phyloP scores from a whole-genome alignment of 92 coral and sea anemone genomes.

The Zoanthus sansibaricus region DNA sequence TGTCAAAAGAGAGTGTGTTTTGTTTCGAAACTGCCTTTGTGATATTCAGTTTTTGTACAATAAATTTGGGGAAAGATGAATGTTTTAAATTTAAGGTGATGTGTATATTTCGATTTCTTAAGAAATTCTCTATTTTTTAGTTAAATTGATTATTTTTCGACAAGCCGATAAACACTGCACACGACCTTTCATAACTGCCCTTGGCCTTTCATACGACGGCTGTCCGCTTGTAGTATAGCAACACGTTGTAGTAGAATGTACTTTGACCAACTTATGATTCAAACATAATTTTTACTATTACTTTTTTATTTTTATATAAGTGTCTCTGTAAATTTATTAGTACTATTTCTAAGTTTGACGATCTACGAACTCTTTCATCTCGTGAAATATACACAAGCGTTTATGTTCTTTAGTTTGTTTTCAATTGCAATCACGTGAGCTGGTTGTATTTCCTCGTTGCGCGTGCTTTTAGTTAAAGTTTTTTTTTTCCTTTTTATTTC shows the following conservation, averaged over 20 bases:
- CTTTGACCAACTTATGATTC: slow-evolving; percentile 6
- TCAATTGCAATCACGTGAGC: slow-evolving; percentile 30
- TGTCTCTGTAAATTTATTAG: background rate
- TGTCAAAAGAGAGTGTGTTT: slow-evolving; percentile 39
- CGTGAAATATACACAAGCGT: background rate
- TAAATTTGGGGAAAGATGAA: background rate
- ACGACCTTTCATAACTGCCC: slow-evolving; percentile 44
- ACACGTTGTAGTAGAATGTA: slow-evolving; percentile 10
- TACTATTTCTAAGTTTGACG: background rate
- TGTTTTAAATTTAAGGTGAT: background rate
- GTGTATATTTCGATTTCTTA: background rate
- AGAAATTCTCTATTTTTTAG: background rate
- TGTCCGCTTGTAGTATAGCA: background rate
- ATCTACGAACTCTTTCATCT: background rate
- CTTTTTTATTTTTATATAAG: background rate
- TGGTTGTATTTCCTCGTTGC: slow-evolving; percentile 19
- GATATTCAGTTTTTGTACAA: slow-evolving; percentile 13
- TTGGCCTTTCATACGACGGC: slow-evolving; percentile 29
- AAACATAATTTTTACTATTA: background rate
- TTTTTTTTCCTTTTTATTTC: background rate
- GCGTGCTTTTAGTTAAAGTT: background rate
- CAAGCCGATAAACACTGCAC: background rate
- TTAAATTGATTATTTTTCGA: slow-evolving; percentile 8
- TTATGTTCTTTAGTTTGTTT: slow-evolving; percentile 7
- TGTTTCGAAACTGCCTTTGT: slow-evolving; percentile 47